These are phyloP conservation scores for Agrochola lychnidis DNA, from an alignment of 2,888 invertebrate genomes.

Conservation along the genomic window DNA sequence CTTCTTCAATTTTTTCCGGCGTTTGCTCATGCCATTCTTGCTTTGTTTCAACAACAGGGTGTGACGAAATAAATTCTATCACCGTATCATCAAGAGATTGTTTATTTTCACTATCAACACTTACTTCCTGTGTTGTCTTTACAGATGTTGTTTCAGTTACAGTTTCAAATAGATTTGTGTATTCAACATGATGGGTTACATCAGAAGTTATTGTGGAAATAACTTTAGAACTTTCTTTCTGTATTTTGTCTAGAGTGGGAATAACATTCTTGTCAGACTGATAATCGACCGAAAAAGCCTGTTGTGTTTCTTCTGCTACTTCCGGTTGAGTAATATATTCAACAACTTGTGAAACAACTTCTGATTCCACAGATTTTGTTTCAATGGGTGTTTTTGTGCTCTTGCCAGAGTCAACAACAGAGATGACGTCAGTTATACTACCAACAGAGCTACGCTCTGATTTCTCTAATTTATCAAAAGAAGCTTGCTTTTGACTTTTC, in stretches of 20 bases:
- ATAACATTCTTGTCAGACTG: background rate
- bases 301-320: background rate
- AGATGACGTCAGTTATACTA: conserved; percentile 30
- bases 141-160: conserved; percentile 6
- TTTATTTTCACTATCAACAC: conserved; percentile 4
- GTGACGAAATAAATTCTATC: background rate
- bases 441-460: conserved; percentile 37
- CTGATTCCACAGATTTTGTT: conserved; percentile 17
- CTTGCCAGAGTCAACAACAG: conserved; percentile 2
- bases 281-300: background rate
- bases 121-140: conserved; percentile 3
- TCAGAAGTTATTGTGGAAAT: conserved; percentile 16
- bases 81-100: conserved; percentile 1
- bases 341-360: conserved; percentile 26
- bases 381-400: conserved; percentile 14
- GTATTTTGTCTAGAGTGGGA: background rate
- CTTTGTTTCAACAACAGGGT: conserved; percentile 10
- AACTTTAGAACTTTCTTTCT: conserved; percentile 16
- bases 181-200: conserved; percentile 4
- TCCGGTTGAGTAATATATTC: conserved; percentile 37
- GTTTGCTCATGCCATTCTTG: background rate
- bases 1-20: background rate
- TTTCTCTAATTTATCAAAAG: conserved; percentile 53
- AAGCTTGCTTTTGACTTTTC: conserved; percentile 64
- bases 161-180: conserved; percentile 23